Base-by-base conservation (phyloP, 64 coral and sea anemone genomes). In the Montipora cactus region DNA sequence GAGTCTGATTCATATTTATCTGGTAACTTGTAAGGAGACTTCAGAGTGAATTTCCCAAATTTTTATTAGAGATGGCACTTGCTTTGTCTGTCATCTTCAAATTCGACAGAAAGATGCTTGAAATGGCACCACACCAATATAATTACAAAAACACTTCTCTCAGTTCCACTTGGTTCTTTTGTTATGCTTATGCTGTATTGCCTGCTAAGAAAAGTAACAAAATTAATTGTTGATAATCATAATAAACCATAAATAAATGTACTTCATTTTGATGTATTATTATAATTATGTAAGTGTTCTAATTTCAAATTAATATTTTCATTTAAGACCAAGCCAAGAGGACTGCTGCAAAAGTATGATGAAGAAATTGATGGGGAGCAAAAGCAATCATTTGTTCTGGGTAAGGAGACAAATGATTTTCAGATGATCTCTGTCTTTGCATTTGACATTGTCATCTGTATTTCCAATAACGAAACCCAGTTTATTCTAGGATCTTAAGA, bases 311-410 rank as follows among this genome's bases (percentile, higher is more conserved):
- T 64, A 22, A 23, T 71, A 23, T 71, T 71, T 71, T 1, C 4
- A 21, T 21, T 71, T 47, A 96, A 92, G 89, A 84, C 86, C 25
- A 91, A 89, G 89, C 64, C 44, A 71, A 70, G 66, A 51, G 93
- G 89, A 75, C 47, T 99, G n/a, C 88, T 99, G 47, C 85, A 95
- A 67, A 99, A 99, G 83, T 99, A 99, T 83, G 95, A 99, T 90
- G 98, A 99, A 81, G 98, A 99, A 81, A 99, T 99, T 90, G 95
- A 99, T 73, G 98, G 98, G 67, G 98, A 92, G 20, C 78, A 87
- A 52, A 99, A 93, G 78, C 89, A 95, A 20, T 89, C 69, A 57
- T 99, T 99, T 75, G 89, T 74, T 45, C 67, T 99, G 47, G 95
- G 98, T 99, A 87, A 78, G 78, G 19, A 10, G 21, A 69, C 19